Evolutionary conservation across 35 echinoderm and acorn worm species (phyloP), one percentile per base, ranked within the genome.

Genomic region (Antedon bifida): DNA sequence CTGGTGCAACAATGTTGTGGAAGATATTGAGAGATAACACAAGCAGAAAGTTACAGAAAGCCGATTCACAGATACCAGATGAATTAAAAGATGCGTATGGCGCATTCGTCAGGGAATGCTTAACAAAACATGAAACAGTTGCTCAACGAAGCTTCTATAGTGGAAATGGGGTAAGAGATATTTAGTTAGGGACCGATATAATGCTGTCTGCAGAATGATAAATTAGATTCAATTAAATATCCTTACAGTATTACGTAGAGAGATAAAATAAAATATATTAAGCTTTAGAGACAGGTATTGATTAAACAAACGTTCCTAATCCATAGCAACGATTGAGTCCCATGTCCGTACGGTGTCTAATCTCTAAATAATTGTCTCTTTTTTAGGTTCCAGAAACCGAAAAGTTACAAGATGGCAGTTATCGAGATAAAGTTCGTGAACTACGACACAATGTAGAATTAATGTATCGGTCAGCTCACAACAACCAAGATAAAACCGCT

Each of bases 1-100:
- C 88, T 33, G 95, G 95, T 74, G 95, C 88, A 34, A 76, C 88
- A 81, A 74, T 83, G 17, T 39, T 99, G 19, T 99, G 95, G 95
- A 35, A 34, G 44, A 73, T 89, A 12, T 79, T 99, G n/a, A 81
- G 95, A 30, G 85, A 86, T 64, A 76, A 90, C 31, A 86, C 95
- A 23, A 86, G 84, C 35, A 39, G 90, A 36, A 99, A 90, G 64
- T 77, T 99, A 42, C 56, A 90, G 80, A 77, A 86, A 29, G 95
- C 88, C 13, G 95, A 99, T 77, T 83, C 95, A 26, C 81, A 89
- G 74, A 99, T 99, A 38, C 95, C 95, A 0, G 36, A 74, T 5
- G 95, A 99, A 77, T 75, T 99, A 34, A 99, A 90, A 76, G 88
- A 89, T 34, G 90, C 95, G 31, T 99, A 99, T 46, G 91, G 95